A percentile compares a stretch with the other conserved stretches of the same genome.
Conservation (phyloP, 2,797 vertebrate species). For the Loriculus beryllinus region DNA sequence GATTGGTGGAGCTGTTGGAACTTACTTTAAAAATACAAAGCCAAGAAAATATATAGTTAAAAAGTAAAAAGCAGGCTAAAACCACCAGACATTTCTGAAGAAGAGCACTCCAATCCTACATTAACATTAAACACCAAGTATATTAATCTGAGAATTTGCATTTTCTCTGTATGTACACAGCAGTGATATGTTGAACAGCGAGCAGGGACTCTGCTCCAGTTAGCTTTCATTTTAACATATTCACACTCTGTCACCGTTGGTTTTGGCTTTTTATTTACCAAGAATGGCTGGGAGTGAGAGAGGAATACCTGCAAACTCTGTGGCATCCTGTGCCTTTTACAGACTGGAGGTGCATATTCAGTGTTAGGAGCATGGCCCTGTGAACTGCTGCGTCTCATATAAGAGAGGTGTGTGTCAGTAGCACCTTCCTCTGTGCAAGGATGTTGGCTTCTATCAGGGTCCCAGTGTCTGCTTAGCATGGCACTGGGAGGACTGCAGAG, state of each 20-base stretch:
- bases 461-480: not conserved
- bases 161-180: not conserved
- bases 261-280: not conserved
- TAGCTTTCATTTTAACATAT: not conserved
- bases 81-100: not conserved
- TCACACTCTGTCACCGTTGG: not conserved
- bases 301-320: not conserved
- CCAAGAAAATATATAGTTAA: not conserved
- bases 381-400: not conserved
- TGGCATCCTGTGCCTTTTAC: not conserved
- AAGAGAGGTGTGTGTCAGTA: rapidly evolving
- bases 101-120: not conserved
- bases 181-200: not conserved
- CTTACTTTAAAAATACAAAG: not conserved
- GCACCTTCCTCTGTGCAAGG: not conserved
- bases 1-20: not conserved
- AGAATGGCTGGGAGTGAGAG: not conserved
- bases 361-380: not conserved
- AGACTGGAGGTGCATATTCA: not conserved
- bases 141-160: not conserved
- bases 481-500: not conserved
- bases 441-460: not conserved
- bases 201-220: not conserved
- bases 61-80: not conserved
- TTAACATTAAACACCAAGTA: not conserved